Base-by-base conservation (phyloP, 2,797 vertebrate species). In the Tragopan temminckii region DNA sequence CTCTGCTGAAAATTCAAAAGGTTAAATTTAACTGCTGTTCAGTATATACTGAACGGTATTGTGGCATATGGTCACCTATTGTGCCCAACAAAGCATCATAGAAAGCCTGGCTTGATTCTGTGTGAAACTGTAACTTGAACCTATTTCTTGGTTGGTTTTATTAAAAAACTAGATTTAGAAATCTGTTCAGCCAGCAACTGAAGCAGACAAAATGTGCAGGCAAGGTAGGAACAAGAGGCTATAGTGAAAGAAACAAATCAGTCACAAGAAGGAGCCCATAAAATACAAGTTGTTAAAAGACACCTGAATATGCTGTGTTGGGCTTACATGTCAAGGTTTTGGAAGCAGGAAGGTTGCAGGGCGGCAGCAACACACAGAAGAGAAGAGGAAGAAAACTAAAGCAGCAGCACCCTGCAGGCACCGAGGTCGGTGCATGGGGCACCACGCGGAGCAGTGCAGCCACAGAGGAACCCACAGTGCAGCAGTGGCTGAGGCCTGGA, bases 11-110 rank as follows among this genome's bases (percentile, higher is more conserved):
- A 94, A 89, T 89, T 88, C 69, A 87, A 57, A 67, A 92, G 24
- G 67, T 90, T 88, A 62, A 48, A 93, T 94, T 95, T 87, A 84
- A 77, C 20, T 63, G 64, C 57, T 85, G 68, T 43, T 85, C 35
- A 55, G 46, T 20, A 70, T 16, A 12, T 27, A 27, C 7, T 29
- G 19, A 74, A 33, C 2, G 57, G 17, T 48, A 45, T 64, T 74
- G 23, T 64, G 40, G 53, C 23, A 48, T 13, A 3, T 24, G 40
- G 85, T 17, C 24, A 53, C 7, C 29, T 70, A 58, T 0, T 43
- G 27, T 16, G 36, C 33, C 48, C 69, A 83, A 11, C 12, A 20
- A 74, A 74, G 33, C 29, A 59, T 31, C 55, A 84, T 10, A 72
- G 55, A 71, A 90, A 59, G 24, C 40, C 27, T 21, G 64, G 11